These are phyloP conservation scores for Lepisosteus oculatus DNA, from an alignment of 2,113 vertebrate species.

Conservation along the genomic window DNA sequence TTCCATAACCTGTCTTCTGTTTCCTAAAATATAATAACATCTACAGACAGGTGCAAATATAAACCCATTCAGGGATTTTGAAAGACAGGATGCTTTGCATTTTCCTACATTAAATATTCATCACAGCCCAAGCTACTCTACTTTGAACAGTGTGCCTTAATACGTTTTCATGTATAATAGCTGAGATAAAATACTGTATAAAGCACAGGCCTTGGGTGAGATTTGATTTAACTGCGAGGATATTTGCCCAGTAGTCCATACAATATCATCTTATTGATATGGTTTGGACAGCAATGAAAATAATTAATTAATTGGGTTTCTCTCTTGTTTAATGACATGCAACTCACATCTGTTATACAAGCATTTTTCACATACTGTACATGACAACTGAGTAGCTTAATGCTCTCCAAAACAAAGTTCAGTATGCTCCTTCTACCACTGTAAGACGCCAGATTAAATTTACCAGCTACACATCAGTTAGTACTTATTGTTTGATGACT, in stretches of 20 bases:
- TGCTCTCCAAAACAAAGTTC: not conserved
- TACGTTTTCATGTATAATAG: not conserved
- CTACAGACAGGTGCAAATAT: slow-evolving; percentile 3
- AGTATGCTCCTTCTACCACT: not conserved
- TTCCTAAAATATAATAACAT: slow-evolving; percentile 21
- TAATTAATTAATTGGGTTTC: not conserved
- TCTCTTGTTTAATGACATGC: not conserved
- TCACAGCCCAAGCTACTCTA: slow-evolving; percentile 1
- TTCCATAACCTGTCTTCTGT: slow-evolving; percentile 5
- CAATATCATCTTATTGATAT: not conserved
- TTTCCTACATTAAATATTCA: slow-evolving; percentile 24
- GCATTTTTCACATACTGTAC: not conserved
- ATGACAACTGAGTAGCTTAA: not conserved
- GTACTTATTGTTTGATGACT: too few relatives aligned
- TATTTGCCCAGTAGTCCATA: not conserved
- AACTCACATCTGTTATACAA: not conserved
- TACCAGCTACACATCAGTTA: too few relatives aligned
- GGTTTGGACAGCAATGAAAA: not conserved
- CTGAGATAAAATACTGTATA: not conserved
- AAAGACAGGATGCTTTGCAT: slow-evolving; percentile 14
- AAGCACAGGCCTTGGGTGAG: not conserved
- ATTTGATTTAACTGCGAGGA: not conserved
- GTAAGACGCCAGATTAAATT: not conserved
- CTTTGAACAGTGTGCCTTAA: not conserved
- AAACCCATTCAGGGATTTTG: slow-evolving; percentile 13